Conservation (phyloP, 1,140 invertebrate genomes). For the Melipona quadrifasciata region DNA sequence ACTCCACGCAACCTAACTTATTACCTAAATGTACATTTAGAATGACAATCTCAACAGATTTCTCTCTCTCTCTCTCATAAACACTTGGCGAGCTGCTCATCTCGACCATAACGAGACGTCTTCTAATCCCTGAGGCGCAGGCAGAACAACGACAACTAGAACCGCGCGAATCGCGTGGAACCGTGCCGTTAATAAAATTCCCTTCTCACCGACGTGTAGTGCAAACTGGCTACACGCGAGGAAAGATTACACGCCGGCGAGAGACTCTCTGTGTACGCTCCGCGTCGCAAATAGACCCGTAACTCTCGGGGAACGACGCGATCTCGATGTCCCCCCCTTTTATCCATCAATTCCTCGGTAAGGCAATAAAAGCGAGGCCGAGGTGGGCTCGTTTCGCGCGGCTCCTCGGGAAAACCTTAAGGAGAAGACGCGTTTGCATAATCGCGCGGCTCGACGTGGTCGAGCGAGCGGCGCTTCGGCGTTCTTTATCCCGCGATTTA, state of each 20-base stretch:
- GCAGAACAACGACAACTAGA: neutral
- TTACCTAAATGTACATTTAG: neutral
- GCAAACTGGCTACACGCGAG: neutral
- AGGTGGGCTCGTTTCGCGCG: neutral
- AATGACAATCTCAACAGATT: neutral
- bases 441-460: conserved; percentile 15
- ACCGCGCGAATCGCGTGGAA: neutral
- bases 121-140: neutral
- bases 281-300: conserved; percentile 7
- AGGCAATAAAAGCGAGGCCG: conserved; percentile 1
- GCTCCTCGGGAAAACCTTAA: conserved; percentile 13
- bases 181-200: conserved; percentile 26
- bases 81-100: neutral
- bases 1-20: too few relatives aligned
- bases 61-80: neutral
- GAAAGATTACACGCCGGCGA: neutral
- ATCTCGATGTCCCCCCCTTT: neutral
- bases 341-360: conserved; percentile 22
- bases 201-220: neutral
- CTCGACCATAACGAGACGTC: neutral
- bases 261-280: too few relatives aligned
- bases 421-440: conserved; percentile 35
- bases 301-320: neutral
- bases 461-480: neutral
- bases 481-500: conserved; percentile 14